Evolutionary conservation across 64 coral and sea anemone genomes (phyloP).

Genomic region (Montipora capricornis): DNA sequence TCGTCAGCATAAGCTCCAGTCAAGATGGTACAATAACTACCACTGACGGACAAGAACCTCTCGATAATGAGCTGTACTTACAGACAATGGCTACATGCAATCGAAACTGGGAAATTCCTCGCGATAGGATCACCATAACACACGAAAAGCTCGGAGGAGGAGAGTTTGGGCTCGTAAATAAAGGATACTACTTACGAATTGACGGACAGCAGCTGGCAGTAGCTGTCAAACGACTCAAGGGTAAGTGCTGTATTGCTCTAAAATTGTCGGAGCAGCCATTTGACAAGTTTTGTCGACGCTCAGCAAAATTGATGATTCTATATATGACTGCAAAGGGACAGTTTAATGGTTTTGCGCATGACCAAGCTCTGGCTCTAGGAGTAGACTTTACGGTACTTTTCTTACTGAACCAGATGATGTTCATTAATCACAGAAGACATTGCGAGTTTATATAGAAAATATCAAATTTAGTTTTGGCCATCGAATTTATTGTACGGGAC

Average conservation of each 20-base stretch:
- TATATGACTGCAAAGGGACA: neutral
- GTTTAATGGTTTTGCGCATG: no score
- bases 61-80: conserved; percentile 68
- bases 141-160: conserved; percentile 67
- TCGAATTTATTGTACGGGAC: no score
- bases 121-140: conserved; percentile 46
- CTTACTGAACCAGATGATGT: no score
- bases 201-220: conserved; percentile 78
- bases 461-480: no score
- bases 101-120: conserved; percentile 82
- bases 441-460: no score
- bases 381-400: no score
- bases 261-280: neutral
- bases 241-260: neutral
- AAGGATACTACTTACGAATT: conserved; percentile 70
- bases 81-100: conserved; percentile 50
- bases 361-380: no score
- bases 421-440: no score
- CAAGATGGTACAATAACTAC: neutral
- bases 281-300: no score
- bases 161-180: conserved; percentile 76
- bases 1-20: neutral
- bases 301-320: neutral
- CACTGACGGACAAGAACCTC: neutral
- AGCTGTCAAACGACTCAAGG: conserved; percentile 84